phyloP scores from a whole-genome alignment of 2,888 invertebrate genomes.

The Eristalis pertinax region DNA sequence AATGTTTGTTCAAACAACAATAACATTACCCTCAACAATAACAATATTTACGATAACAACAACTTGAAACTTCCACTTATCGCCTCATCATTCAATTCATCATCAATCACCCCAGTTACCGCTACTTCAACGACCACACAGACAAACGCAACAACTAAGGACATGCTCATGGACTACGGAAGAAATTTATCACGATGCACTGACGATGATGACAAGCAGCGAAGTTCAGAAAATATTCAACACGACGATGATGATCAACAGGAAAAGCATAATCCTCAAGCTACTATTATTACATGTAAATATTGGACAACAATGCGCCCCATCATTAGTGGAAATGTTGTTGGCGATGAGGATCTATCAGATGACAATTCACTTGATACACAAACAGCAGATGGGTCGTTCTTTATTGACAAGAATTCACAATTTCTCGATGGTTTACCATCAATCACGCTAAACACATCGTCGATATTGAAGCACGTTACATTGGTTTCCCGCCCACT shows the following conservation, averaged over 20 bases:
- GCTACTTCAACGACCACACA: slow-evolving; percentile 15
- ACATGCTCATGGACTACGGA: slow-evolving; percentile 55
- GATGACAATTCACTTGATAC: slow-evolving; percentile 43
- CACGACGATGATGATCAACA: slow-evolving; percentile 43
- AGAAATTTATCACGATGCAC: slow-evolving; percentile 50
- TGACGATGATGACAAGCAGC: slow-evolving; percentile 44
- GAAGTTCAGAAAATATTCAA: slow-evolving; percentile 11
- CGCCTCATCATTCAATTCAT: slow-evolving; percentile 35
- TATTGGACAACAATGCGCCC: slow-evolving; percentile 77
- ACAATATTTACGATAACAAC: slow-evolving; percentile 74
- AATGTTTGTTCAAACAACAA: slow-evolving; percentile 73
- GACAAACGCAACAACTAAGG: slow-evolving; percentile 59
- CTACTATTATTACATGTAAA: slow-evolving; percentile 78
- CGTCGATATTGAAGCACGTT: slow-evolving; percentile 77
- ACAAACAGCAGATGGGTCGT: slow-evolving; percentile 72
- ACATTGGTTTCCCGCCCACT: slow-evolving; percentile 77
- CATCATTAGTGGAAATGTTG: slow-evolving; percentile 53
- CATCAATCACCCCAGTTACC: slow-evolving; percentile 7
- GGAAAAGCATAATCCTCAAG: slow-evolving; percentile 37
- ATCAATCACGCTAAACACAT: slow-evolving; percentile 72
- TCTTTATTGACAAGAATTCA: slow-evolving; percentile 76
- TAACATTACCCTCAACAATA: slow-evolving; percentile 72
- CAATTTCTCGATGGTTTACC: slow-evolving; percentile 65
- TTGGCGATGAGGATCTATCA: slow-evolving; percentile 44
- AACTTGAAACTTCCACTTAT: slow-evolving; percentile 59